Evolutionary conservation across 2,888 invertebrate genomes (phyloP).

Genomic region (Cyrtodaria siliqua): DNA sequence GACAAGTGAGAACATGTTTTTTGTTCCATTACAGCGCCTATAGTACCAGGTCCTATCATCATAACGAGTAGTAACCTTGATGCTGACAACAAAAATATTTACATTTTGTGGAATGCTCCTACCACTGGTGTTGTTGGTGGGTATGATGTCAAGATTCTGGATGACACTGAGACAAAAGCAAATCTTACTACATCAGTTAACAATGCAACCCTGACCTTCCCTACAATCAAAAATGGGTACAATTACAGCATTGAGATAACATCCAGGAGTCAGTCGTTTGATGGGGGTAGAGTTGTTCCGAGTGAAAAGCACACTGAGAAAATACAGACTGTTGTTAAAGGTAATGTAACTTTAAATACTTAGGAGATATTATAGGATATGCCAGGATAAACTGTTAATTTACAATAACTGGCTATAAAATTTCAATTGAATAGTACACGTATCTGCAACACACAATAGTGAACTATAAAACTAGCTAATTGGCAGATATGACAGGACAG

Average conservation of each 20-base stretch:
- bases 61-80: conserved; percentile 9
- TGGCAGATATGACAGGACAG: too few relatives aligned
- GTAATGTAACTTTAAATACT: conserved; percentile 27
- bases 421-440: too few relatives aligned
- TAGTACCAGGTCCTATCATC: too few relatives aligned
- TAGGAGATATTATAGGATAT: too few relatives aligned
- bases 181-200: not conserved
- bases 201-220: not conserved
- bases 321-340: conserved; percentile 37
- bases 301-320: conserved; percentile 23
- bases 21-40: too few relatives aligned
- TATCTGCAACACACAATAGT: too few relatives aligned
- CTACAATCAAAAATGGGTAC: conserved; percentile 26
- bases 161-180: conserved; percentile 1
- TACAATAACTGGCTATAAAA: too few relatives aligned
- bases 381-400: too few relatives aligned
- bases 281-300: not conserved
- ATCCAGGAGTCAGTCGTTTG: conserved; percentile 24
- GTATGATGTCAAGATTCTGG: conserved; percentile 7
- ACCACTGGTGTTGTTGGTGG: conserved; percentile 5
- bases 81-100: not conserved
- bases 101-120: conserved; percentile 4
- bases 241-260: conserved; percentile 20
- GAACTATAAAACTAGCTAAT: too few relatives aligned
- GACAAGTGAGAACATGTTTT: too few relatives aligned